Evolutionary conservation across 1,140 invertebrate species (phyloP).

Genomic region (Ips nitidus): DNA sequence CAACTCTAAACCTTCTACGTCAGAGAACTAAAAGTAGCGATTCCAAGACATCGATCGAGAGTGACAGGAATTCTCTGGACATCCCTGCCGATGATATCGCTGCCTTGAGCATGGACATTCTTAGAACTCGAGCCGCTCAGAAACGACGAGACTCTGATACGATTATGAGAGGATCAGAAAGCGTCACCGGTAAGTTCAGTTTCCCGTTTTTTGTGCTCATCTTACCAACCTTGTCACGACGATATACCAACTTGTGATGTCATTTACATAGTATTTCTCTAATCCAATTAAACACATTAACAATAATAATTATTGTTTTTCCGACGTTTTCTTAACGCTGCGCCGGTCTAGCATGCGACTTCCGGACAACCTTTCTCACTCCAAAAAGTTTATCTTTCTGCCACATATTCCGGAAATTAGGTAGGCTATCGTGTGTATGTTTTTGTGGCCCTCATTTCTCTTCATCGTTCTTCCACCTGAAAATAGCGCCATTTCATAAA

Average conservation of each 20-base stretch:
- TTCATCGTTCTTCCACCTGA: no score
- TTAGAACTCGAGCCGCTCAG: constrained; percentile 41
- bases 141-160: constrained; percentile 47
- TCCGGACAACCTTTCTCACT: constrained; percentile 43
- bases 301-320: no score
- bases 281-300: no score
- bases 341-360: constrained; percentile 43
- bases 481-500: no score
- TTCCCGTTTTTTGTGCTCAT: neutral
- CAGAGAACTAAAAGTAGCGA: constrained; percentile 48
- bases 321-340: constrained; percentile 36
- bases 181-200: constrained; percentile 54
- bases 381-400: constrained; percentile 47
- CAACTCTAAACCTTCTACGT: constrained; percentile 41
- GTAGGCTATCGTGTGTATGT: constrained; percentile 37
- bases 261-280: no score
- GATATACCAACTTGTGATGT: neutral
- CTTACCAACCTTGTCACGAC: neutral
- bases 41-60: constrained; percentile 48
- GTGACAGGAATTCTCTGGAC: constrained; percentile 39
- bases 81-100: constrained; percentile 48
- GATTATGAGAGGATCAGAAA: constrained; percentile 57
- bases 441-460: constrained; percentile 6
- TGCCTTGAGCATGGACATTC: constrained; percentile 44
- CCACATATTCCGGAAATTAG: constrained; percentile 46